phyloP scores from a whole-genome alignment of 1,140 invertebrate genomes.

The Palaemon carinicauda region DNA sequence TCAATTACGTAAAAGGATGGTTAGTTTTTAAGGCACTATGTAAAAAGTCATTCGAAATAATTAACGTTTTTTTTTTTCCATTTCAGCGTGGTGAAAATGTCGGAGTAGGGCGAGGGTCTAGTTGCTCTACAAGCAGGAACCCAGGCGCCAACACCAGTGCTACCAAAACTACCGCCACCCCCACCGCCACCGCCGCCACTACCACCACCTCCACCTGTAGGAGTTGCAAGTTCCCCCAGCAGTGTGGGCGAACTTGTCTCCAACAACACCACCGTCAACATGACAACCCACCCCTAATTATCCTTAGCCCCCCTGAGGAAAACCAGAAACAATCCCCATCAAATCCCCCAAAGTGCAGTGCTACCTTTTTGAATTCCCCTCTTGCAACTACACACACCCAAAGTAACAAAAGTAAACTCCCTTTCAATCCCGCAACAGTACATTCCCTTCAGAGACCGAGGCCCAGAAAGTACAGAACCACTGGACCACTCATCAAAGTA shows the following conservation, averaged over 20 bases:
- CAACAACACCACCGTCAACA: constrained; percentile 15
- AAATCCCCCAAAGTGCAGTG: background rate
- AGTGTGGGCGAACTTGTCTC: constrained; percentile 24
- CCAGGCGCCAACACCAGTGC: background rate
- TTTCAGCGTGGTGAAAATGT: constrained; percentile 47
- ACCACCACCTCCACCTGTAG: constrained; percentile 11
- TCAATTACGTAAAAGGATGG: no score
- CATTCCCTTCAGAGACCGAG: background rate
- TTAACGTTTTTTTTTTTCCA: background rate
- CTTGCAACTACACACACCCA: background rate
- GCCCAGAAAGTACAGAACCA: background rate
- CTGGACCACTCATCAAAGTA: constrained; percentile 32
- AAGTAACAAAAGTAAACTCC: no score
- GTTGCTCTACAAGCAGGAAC: background rate
- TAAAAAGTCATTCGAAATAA: background rate
- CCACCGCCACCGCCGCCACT: background rate
- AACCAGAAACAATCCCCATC: background rate
- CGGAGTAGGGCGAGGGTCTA: constrained; percentile 19
- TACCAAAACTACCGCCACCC: background rate
- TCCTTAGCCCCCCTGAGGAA: background rate
- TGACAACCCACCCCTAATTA: constrained; percentile 5
- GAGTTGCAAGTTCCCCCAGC: constrained; percentile 25
- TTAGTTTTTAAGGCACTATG: no score
- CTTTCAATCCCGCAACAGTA: background rate
- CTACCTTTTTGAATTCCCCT: background rate